Evolutionary conservation across 2,113 vertebrate genomes (phyloP).

Genomic region (Lipotes vexillifer): DNA sequence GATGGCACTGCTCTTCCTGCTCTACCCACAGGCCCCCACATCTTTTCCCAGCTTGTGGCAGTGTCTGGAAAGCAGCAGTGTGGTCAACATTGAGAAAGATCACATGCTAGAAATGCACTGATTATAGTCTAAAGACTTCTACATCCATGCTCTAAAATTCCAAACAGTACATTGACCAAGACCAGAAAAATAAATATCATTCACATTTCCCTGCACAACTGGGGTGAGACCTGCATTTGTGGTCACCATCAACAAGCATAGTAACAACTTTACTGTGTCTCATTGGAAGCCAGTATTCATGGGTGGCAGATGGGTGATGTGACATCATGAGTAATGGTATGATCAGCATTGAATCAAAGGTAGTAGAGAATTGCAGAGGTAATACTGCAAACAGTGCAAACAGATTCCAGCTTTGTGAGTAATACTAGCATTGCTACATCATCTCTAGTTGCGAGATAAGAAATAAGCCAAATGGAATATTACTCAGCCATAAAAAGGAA

Average conservation of each 20-base stretch:
- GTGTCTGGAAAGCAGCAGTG: neutral
- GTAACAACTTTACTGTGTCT: neutral
- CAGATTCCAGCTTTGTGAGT: neutral
- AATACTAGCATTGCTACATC: neutral
- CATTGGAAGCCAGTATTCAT: neutral
- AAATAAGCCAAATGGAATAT: neutral
- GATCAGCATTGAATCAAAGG: neutral
- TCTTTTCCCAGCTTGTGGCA: neutral
- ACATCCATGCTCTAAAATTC: neutral
- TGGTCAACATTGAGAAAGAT: neutral
- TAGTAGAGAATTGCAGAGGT: neutral
- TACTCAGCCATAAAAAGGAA: too few species aligned
- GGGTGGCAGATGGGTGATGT: neutral
- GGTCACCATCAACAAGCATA: neutral
- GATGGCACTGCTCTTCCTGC: neutral
- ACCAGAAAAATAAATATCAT: neutral
- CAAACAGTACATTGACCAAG: neutral
- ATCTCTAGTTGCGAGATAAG: neutral
- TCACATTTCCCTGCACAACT: neutral
- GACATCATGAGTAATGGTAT: neutral
- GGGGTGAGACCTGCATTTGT: neutral
- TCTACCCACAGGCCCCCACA: neutral
- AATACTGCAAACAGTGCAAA: neutral
- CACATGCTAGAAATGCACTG: neutral
- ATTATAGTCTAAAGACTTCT: neutral